A percentile compares a stretch with the other conserved stretches of the same genome.
Conservation (phyloP, 92 coral and sea anemone genomes). For the Siderastrea siderea region DNA sequence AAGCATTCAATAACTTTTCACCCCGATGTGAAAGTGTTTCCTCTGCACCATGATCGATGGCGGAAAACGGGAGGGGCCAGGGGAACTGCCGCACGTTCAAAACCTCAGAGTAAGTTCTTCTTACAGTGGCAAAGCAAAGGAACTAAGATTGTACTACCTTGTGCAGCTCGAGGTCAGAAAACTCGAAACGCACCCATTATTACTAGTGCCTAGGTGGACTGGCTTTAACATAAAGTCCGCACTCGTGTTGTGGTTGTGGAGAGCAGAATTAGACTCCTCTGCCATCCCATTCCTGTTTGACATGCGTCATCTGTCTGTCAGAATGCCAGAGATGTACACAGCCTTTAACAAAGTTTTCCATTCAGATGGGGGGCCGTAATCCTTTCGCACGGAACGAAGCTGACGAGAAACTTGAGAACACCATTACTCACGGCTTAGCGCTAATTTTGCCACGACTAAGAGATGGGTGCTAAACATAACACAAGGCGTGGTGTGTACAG, state of each 20-base stretch:
- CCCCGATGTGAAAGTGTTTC: no score
- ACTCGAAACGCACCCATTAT: constrained; percentile 75
- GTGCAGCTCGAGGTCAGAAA: constrained; percentile 81
- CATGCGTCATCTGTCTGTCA: constrained; percentile 61
- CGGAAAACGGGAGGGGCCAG: constrained; percentile 82
- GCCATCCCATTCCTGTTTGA: constrained; percentile 70
- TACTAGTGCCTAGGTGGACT: constrained; percentile 89
- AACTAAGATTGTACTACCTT: constrained; percentile 56
- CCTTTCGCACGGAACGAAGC: constrained; percentile 82
- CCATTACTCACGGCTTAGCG: constrained; percentile 70
- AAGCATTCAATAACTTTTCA: no score
- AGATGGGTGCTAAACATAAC: constrained; percentile 80
- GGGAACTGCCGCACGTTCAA: constrained; percentile 63
- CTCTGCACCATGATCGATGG: no score
- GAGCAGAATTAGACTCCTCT: constrained; percentile 76
- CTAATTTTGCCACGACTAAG: constrained; percentile 80
- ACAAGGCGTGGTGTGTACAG: constrained; percentile 63
- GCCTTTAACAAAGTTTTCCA: constrained; percentile 62
- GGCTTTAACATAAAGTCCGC: constrained; percentile 74
- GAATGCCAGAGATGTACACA: constrained; percentile 63
- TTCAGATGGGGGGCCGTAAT: constrained; percentile 69
- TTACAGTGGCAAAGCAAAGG: constrained; percentile 58
- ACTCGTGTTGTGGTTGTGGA: constrained; percentile 72
- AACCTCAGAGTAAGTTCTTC: constrained; percentile 66
- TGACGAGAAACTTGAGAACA: constrained; percentile 81